These are phyloP conservation scores for Trematomus bernacchii DNA, from an alignment of 2,797 vertebrate genomes.

Conservation along the genomic window DNA sequence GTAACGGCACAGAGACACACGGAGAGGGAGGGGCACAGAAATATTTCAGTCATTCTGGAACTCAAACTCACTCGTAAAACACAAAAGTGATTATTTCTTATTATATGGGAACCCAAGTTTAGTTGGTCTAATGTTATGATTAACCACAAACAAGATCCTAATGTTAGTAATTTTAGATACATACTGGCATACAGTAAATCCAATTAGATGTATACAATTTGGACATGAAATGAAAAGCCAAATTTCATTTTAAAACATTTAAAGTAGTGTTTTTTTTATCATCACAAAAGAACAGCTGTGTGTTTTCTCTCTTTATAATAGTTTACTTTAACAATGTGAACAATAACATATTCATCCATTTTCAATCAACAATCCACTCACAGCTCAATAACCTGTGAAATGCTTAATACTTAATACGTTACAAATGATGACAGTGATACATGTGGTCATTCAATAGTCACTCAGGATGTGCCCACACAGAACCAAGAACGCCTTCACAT, in stretches of 20 bases:
- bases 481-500: slow-evolving; percentile 24
- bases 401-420: slow-evolving; percentile 34
- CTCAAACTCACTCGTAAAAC: slow-evolving; percentile 9
- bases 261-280: slow-evolving; percentile 43
- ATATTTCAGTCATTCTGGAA: slow-evolving; percentile 19
- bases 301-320: slow-evolving; percentile 18
- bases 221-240: slow-evolving; percentile 26
- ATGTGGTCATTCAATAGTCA: slow-evolving; percentile 41
- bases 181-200: slow-evolving; percentile 53
- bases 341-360: slow-evolving; percentile 11
- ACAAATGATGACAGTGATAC: slow-evolving; percentile 60
- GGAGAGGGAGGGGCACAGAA: background rate
- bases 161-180: slow-evolving; percentile 24
- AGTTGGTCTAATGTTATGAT: slow-evolving; percentile 3
- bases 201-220: slow-evolving; percentile 45
- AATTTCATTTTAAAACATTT: background rate
- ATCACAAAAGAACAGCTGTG: slow-evolving; percentile 23
- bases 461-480: slow-evolving; percentile 38
- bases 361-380: slow-evolving; percentile 18
- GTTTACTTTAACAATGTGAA: slow-evolving; percentile 1
- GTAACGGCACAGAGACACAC: slow-evolving; percentile 33
- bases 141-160: slow-evolving; percentile 12
- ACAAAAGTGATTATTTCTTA: slow-evolving; percentile 22
- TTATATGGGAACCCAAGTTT: slow-evolving; percentile 7
- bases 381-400: slow-evolving; percentile 25